Conservation (phyloP, 2,797 vertebrate species). For the Mionectes olivaceus region DNA sequence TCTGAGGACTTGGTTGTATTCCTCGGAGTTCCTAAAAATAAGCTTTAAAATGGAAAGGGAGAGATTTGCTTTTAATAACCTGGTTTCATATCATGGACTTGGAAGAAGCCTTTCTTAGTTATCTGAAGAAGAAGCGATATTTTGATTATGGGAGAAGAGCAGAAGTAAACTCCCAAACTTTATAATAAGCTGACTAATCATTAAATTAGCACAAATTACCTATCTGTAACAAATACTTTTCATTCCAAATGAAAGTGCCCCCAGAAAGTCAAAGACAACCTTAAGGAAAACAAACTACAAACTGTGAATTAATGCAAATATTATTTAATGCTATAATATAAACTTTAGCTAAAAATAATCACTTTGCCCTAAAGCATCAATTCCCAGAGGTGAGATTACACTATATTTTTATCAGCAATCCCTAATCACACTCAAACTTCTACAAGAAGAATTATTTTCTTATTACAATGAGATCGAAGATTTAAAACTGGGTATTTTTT, state of each 20-base stretch:
- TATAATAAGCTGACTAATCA: neutral
- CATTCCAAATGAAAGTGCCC: neutral
- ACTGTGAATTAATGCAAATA: neutral
- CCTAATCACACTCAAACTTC: neutral
- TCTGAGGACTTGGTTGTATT: neutral
- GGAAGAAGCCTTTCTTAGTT: neutral
- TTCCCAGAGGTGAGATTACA: neutral
- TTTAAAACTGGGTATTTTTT: neutral
- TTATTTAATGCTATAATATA: neutral
- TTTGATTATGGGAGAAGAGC: neutral
- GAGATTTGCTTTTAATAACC: neutral
- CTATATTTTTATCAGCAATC: neutral
- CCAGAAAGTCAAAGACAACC: neutral
- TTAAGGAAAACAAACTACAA: neutral
- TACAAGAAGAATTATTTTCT: neutral
- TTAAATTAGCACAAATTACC: neutral
- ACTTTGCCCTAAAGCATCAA: neutral
- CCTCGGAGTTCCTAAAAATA: neutral
- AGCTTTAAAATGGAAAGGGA: neutral
- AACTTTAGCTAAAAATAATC: neutral
- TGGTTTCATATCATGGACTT: neutral
- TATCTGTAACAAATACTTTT: neutral
- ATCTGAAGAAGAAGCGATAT: neutral
- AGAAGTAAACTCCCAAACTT: neutral
- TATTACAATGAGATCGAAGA: neutral